Percentiles rank a stretch among this genome's conserved stretches.
phyloP scores from a whole-genome alignment of 2,797 vertebrate genomes.

The Muscicapa comitata region DNA sequence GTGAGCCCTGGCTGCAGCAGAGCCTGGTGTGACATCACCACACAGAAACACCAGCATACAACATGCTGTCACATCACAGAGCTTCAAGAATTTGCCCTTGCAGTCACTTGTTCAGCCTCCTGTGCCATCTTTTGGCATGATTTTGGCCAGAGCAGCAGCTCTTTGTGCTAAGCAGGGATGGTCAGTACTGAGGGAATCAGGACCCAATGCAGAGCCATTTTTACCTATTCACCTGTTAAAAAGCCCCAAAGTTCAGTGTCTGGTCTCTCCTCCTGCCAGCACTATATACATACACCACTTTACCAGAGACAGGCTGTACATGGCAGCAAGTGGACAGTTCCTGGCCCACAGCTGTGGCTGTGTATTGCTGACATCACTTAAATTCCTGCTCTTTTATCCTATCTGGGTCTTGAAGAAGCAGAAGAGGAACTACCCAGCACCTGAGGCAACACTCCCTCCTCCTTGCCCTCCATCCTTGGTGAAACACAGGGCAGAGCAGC shows the following conservation, averaged over 20 bases:
- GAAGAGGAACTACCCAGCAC: neutral
- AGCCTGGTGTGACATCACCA: neutral
- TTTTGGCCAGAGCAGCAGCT: neutral
- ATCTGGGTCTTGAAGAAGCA: neutral
- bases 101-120: neutral
- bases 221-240: neutral
- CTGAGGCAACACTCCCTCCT: neutral
- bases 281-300: neutral
- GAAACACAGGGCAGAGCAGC: neutral
- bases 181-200: neutral
- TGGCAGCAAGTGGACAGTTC: neutral
- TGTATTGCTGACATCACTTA: neutral
- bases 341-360: neutral
- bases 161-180: neutral
- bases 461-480: neutral
- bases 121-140: neutral
- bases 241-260: neutral
- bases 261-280: neutral
- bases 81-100: neutral
- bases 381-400: neutral
- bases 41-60: neutral
- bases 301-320: neutral
- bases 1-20: accelerated
- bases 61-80: accelerated
- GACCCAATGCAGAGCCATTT: neutral